Evolutionary conservation across 2,888 invertebrate genomes (phyloP).

Genomic region (Polyploca ridens): DNA sequence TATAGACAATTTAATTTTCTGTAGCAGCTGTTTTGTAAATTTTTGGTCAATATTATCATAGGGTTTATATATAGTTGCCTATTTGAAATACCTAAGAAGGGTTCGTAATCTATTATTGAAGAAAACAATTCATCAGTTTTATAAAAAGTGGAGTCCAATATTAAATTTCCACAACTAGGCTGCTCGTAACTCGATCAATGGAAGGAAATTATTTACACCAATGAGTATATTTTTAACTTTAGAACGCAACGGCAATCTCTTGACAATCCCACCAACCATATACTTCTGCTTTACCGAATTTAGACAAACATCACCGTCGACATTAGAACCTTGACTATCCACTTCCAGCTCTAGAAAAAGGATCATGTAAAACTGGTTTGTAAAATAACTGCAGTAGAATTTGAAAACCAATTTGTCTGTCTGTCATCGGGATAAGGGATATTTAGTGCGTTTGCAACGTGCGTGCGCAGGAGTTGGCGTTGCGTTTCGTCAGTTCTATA

Average conservation of each 20-base stretch:
- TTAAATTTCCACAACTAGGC: too few relatives aligned
- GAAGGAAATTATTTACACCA: neutral
- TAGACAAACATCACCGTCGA: conserved; percentile 38
- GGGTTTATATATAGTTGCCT: too few relatives aligned
- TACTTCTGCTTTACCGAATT: conserved; percentile 50
- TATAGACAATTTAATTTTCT: neutral
- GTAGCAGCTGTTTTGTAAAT: too few relatives aligned
- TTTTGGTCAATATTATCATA: too few relatives aligned
- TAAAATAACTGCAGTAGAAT: conserved; percentile 40
- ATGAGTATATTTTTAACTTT: conserved; percentile 39
- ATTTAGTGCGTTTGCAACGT: conserved; percentile 50
- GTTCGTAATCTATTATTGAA: too few relatives aligned
- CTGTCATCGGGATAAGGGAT: conserved; percentile 69
- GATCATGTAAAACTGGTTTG: conserved; percentile 34
- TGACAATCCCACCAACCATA: conserved; percentile 54
- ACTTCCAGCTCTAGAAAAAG: neutral
- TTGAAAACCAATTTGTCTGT: conserved; percentile 75
- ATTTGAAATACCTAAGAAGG: too few relatives aligned
- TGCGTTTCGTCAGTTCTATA: conserved; percentile 47
- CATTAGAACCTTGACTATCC: conserved; percentile 14
- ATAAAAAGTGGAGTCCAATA: too few relatives aligned
- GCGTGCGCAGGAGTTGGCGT: conserved; percentile 40
- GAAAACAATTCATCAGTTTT: too few relatives aligned
- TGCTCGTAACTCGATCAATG: neutral
- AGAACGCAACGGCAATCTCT: conserved; percentile 46